phyloP scores from a whole-genome alignment of 1,140 invertebrate genomes.

The Radopholus similis region DNA sequence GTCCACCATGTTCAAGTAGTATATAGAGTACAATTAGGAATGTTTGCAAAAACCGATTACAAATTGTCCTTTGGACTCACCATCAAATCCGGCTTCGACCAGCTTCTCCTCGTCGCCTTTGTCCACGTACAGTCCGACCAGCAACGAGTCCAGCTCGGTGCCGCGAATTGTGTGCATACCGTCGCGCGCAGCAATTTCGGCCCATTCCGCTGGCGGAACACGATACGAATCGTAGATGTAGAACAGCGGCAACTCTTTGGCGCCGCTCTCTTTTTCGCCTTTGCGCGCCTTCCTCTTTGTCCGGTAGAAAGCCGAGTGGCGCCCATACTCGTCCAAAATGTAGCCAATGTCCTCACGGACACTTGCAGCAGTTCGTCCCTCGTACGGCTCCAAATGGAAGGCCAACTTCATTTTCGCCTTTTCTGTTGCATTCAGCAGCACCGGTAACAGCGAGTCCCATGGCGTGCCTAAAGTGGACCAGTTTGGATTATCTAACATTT shows the following conservation, averaged over 20 bases:
- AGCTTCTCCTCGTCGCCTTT: slow-evolving; percentile 56
- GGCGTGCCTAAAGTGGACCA: slow-evolving; percentile 33
- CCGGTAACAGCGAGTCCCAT: slow-evolving; percentile 47
- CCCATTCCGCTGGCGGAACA: slow-evolving; percentile 58
- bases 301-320: slow-evolving; percentile 63
- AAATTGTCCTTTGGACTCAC: too few relatives aligned
- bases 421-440: slow-evolving; percentile 55
- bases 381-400: slow-evolving; percentile 65
- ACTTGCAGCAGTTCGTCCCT: slow-evolving; percentile 55
- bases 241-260: slow-evolving; percentile 60
- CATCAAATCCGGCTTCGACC: slow-evolving; percentile 62
- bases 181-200: slow-evolving; percentile 53
- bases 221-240: slow-evolving; percentile 65
- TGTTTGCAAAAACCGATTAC: too few relatives aligned
- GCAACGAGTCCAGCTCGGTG: slow-evolving; percentile 62
- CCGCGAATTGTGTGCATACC: slow-evolving; percentile 58
- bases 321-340: slow-evolving; percentile 62
- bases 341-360: slow-evolving; percentile 61
- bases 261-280: background rate
- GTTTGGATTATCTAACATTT: slow-evolving; percentile 10
- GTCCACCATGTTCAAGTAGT: too few relatives aligned
- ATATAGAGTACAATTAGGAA: too few relatives aligned
- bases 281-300: slow-evolving; percentile 16
- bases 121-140: slow-evolving; percentile 62
- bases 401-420: slow-evolving; percentile 62